Conservation (phyloP, 2,888 invertebrate species). For the Metallyticus violacea region DNA sequence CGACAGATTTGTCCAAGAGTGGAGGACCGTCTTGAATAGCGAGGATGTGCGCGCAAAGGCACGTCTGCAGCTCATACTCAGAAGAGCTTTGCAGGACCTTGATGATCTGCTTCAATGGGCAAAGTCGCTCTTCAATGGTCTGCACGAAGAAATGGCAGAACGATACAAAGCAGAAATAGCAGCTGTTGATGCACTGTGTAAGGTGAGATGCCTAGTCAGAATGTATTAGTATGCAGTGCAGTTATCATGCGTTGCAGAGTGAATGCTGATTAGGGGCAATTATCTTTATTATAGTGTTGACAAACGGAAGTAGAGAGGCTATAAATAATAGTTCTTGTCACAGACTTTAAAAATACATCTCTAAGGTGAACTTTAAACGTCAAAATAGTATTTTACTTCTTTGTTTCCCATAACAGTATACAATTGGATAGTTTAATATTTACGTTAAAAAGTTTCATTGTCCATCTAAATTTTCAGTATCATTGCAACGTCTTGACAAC, state of each 20-base stretch:
- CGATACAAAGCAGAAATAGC: slow-evolving; percentile 46
- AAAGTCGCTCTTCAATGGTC: slow-evolving; percentile 51
- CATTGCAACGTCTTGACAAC: too few species aligned
- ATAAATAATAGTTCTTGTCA: too few species aligned
- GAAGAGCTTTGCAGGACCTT: slow-evolving; percentile 48
- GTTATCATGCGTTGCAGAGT: background rate
- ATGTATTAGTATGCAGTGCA: too few species aligned
- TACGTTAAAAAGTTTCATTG: too few species aligned
- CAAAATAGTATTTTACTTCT: too few species aligned
- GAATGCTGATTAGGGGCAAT: background rate
- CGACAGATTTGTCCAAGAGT: slow-evolving; percentile 51
- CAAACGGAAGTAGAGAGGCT: too few species aligned
- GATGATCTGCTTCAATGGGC: slow-evolving; percentile 51
- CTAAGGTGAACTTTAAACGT: too few species aligned
- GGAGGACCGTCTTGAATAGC: slow-evolving; percentile 55
- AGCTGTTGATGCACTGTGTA: slow-evolving; percentile 42
- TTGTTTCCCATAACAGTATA: too few species aligned
- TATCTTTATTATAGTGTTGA: too few species aligned
- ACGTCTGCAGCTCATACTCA: slow-evolving; percentile 46
- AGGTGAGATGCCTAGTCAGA: background rate
- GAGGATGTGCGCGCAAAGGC: slow-evolving; percentile 54
- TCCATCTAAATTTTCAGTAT: too few species aligned
- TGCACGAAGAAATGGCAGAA: slow-evolving; percentile 52
- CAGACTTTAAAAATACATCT: too few species aligned
- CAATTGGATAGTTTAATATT: too few species aligned